phyloP scores from a whole-genome alignment of 2,797 vertebrate species.

The Lepidocolaptes lacrymiger region DNA sequence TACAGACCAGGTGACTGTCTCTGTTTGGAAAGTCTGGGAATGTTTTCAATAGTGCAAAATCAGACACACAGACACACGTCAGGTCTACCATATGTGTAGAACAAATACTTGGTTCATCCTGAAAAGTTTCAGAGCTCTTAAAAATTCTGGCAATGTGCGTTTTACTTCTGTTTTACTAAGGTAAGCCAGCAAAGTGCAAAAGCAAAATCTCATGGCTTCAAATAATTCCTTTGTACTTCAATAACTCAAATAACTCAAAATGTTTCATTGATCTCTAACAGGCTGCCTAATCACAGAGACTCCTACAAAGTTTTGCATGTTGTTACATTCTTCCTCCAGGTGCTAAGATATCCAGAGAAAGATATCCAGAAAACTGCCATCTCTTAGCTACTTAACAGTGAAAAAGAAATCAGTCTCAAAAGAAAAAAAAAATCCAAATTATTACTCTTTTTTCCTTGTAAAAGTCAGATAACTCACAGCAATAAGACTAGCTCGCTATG shows the following conservation, averaged over 20 bases:
- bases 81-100: not conserved
- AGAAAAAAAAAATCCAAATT: not conserved
- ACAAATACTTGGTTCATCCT: not conserved
- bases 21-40: constrained; percentile 29
- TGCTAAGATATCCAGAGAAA: not conserved
- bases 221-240: not conserved
- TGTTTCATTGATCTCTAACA: not conserved
- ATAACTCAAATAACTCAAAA: not conserved
- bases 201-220: not conserved
- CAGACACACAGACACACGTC: not conserved
- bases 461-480: not conserved
- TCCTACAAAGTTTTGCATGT: not conserved
- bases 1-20: not conserved
- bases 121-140: not conserved
- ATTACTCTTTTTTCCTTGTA: not conserved
- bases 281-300: not conserved
- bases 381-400: not conserved
- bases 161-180: not conserved
- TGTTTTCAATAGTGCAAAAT: constrained; percentile 5
- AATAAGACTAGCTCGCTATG: not conserved
- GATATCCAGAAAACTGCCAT: not conserved
- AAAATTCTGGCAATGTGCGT: not conserved
- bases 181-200: not conserved
- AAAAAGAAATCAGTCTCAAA: not conserved
- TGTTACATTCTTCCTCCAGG: not conserved